Percentiles rank a stretch among this genome's conserved stretches.
Evolutionary conservation across 2,113 vertebrate species (phyloP).

Genomic region (Baryphthengus martii): DNA sequence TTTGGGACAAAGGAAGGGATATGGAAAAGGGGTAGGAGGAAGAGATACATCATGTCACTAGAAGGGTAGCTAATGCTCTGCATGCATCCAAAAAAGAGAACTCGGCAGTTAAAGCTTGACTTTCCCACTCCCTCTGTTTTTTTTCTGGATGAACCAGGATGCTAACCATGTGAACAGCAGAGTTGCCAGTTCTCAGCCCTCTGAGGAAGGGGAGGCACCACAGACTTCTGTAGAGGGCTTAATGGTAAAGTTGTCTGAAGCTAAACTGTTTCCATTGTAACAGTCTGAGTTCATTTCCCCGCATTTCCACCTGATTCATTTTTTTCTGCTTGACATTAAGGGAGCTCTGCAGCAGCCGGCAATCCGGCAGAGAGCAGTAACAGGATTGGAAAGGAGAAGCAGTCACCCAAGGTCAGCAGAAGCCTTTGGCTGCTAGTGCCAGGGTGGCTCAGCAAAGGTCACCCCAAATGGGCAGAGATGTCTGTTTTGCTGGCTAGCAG

Average conservation of each 20-base stretch:
- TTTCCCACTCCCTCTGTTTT: not conserved
- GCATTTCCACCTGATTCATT: not conserved
- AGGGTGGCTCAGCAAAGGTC: not conserved
- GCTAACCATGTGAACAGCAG: not conserved
- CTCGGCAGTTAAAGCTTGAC: not conserved
- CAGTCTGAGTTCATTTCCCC: constrained; percentile 28
- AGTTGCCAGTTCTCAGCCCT: not conserved
- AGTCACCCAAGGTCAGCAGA: not conserved
- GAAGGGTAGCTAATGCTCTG: not conserved
- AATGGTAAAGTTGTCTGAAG: constrained; percentile 15
- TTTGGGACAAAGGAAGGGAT: not conserved
- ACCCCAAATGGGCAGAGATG: not conserved
- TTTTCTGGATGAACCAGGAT: not conserved
- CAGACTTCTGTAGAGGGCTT: not conserved
- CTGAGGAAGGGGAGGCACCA: not conserved
- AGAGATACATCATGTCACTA: not conserved
- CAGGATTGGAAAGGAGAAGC: not conserved
- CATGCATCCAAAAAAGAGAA: not conserved
- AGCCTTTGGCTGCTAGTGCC: not conserved
- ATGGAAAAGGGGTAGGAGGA: not conserved
- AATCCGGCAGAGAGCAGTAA: not conserved
- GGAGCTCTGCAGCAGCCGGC: constrained; percentile 20
- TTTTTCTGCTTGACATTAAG: constrained; percentile 16
- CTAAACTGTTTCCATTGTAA: not conserved
- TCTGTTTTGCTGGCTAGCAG: not conserved